A percentile compares a stretch with the other conserved stretches of the same genome.
Conservation (phyloP, 2,797 vertebrate species). For the Acanthiza pusilla region DNA sequence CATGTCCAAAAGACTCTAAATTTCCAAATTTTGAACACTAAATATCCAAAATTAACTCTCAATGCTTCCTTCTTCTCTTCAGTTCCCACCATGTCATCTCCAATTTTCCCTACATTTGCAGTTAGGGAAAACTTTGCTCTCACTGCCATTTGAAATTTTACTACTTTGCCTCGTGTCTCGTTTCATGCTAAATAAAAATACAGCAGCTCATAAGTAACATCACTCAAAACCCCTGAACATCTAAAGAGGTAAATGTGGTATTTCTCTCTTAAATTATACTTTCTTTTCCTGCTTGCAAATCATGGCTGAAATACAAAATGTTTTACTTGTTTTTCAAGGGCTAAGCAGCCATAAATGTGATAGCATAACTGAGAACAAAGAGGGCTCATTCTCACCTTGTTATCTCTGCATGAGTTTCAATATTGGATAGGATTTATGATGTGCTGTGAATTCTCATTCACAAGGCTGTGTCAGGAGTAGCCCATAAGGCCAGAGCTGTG, state of each 20-base stretch:
- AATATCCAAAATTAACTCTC: neutral
- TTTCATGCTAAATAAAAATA: neutral
- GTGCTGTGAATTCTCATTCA: neutral
- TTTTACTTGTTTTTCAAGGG: neutral
- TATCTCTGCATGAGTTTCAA: neutral
- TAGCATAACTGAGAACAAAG: slow-evolving; percentile 26
- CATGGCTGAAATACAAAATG: neutral
- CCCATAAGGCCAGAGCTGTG: neutral
- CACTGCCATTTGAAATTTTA: slow-evolving; percentile 20
- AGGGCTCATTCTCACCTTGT: neutral
- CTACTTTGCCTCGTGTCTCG: neutral
- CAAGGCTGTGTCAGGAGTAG: neutral
- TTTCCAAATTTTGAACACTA: neutral
- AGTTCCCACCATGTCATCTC: neutral
- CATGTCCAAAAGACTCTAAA: neutral
- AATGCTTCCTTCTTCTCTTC: neutral
- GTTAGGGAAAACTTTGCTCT: neutral
- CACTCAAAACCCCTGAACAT: neutral
- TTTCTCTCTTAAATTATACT: neutral
- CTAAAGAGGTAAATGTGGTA: neutral
- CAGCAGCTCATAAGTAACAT: neutral
- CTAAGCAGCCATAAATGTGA: slow-evolving; percentile 1
- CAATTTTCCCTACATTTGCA: neutral
- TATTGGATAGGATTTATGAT: neutral
- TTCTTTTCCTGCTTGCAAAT: neutral